These are phyloP conservation scores for Anticlea derivata DNA, from an alignment of 2,888 invertebrate species.

Conservation along the genomic window DNA sequence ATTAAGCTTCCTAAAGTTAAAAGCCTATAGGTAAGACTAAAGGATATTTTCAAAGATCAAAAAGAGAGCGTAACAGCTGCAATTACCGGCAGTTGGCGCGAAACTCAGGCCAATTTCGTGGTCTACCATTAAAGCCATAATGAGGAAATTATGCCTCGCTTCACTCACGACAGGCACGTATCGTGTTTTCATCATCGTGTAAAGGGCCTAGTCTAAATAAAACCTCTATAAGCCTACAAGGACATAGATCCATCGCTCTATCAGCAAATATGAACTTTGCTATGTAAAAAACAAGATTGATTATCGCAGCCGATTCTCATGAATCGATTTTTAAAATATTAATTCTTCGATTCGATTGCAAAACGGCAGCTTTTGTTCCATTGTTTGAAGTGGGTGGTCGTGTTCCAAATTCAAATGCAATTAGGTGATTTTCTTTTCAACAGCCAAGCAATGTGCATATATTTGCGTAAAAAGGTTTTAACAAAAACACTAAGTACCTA, in stretches of 20 bases:
- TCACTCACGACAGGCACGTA: slow-evolving; percentile 51
- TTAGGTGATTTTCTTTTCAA: slow-evolving; percentile 24
- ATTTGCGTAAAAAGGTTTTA: too few relatives aligned
- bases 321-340: slow-evolving; percentile 48
- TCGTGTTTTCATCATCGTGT: slow-evolving; percentile 63
- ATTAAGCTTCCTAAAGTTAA: neutral
- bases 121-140: slow-evolving; percentile 63
- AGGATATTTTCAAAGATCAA: slow-evolving; percentile 38
- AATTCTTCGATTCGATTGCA: slow-evolving; percentile 50
- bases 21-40: too few relatives aligned
- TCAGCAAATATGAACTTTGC: slow-evolving; percentile 15
- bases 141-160: slow-evolving; percentile 64
- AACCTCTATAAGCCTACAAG: slow-evolving; percentile 10
- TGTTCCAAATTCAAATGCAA: slow-evolving; percentile 44
- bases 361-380: slow-evolving; percentile 51
- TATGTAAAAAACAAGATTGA: neutral
- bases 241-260: neutral
- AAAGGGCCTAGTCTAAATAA: slow-evolving; percentile 41
- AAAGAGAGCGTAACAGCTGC: slow-evolving; percentile 43
- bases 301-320: slow-evolving; percentile 11
- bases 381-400: slow-evolving; percentile 46
- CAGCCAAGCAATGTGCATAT: slow-evolving; percentile 11
- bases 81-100: slow-evolving; percentile 56
- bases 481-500: too few relatives aligned
- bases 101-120: slow-evolving; percentile 61